Conservation (phyloP, 2,113 vertebrate species). For the Tringa solitaria region DNA sequence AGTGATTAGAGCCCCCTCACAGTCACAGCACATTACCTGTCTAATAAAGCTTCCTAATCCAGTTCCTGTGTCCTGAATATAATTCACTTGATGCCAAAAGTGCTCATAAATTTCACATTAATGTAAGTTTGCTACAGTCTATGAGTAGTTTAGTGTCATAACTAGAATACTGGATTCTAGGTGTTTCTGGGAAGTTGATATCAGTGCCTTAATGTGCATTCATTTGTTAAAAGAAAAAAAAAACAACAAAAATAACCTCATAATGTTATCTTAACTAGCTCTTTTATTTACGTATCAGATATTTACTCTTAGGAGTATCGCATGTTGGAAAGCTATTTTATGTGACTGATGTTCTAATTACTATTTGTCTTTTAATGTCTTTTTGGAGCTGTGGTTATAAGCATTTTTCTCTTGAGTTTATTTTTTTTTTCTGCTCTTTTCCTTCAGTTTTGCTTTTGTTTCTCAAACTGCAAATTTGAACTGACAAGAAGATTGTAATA, state of each 20-base stretch:
- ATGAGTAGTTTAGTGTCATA: background rate
- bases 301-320: background rate
- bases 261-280: background rate
- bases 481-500: conserved; percentile 61
- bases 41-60: conserved; percentile 11
- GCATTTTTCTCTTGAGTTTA: background rate
- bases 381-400: background rate
- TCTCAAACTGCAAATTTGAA: conserved; percentile 39
- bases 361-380: background rate
- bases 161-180: background rate
- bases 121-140: background rate
- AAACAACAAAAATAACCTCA: background rate
- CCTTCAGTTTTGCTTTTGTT: conserved; percentile 44
- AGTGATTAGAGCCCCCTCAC: background rate
- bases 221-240: background rate
- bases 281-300: background rate
- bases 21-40: background rate
- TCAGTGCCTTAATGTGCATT: background rate
- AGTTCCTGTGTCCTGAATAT: background rate
- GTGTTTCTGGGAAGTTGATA: background rate
- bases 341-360: background rate
- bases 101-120: conserved; percentile 5
- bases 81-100: background rate
- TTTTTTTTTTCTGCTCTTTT: background rate
- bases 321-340: background rate